Evolutionary conservation across 2,797 vertebrate genomes (phyloP).

Genomic region (Cephalopachus bancanus): DNA sequence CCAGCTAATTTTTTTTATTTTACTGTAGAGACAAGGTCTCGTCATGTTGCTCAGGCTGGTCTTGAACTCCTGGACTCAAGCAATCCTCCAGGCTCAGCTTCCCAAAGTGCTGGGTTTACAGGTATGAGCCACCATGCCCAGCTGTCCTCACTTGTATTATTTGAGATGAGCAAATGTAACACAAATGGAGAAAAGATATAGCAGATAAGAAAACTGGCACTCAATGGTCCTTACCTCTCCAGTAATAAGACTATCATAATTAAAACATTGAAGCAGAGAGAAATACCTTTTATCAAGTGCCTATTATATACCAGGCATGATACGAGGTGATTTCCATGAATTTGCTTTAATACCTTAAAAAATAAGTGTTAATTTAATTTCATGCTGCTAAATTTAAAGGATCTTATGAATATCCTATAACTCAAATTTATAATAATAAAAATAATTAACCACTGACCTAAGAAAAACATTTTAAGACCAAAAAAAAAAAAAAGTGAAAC

Average conservation of each 20-base stretch:
- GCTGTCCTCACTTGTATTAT: neutral
- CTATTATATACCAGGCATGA: neutral
- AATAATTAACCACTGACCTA: slow-evolving; percentile 32
- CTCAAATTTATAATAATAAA: slow-evolving; percentile 16
- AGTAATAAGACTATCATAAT: neutral
- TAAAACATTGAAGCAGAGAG: slow-evolving; percentile 14
- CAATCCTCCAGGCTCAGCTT: too few species aligned
- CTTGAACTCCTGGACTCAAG: too few species aligned
- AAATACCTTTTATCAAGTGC: neutral
- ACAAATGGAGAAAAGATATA: slow-evolving; percentile 6
- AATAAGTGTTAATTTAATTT: slow-evolving; percentile 40
- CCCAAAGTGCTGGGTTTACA: too few species aligned
- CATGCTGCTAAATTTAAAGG: slow-evolving; percentile 1
- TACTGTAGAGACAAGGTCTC: too few species aligned
- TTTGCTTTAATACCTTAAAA: neutral
- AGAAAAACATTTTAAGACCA: slow-evolving; percentile 25
- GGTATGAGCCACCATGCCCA: too few species aligned
- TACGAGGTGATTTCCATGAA: neutral
- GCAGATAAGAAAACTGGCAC: neutral
- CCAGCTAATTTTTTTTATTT: too few species aligned
- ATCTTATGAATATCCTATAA: slow-evolving; percentile 3
- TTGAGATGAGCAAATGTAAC: neutral
- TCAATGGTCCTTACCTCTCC: neutral
- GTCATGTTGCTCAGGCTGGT: too few species aligned
- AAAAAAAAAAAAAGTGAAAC: slow-evolving; percentile 50